Percentiles rank a stretch among this genome's conserved stretches.
Conservation (phyloP, 2,888 invertebrate species). For the Dendrolimus pini region DNA sequence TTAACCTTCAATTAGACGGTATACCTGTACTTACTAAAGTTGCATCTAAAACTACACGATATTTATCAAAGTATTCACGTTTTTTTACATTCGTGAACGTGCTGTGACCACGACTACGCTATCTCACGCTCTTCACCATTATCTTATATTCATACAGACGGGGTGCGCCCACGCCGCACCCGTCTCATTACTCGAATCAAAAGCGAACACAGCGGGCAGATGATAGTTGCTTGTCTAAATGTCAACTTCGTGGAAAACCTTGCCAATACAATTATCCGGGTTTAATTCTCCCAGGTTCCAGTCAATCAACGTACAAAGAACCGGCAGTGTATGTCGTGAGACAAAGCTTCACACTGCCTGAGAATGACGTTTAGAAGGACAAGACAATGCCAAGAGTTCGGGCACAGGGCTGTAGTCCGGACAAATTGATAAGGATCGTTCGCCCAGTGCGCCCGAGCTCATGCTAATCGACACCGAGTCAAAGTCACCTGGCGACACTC, state of each 20-base stretch:
- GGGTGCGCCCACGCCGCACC: conserved; percentile 51
- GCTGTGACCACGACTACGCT: conserved; percentile 44
- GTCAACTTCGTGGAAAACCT: conserved; percentile 59
- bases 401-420: conserved; percentile 36
- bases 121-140: conserved; percentile 65
- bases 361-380: conserved; percentile 49
- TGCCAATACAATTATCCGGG: conserved; percentile 57
- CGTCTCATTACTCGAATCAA: conserved; percentile 64
- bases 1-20: no score
- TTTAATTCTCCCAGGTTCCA: conserved; percentile 45
- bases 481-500: conserved; percentile 52
- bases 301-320: conserved; percentile 54
- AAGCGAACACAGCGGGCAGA: conserved; percentile 32
- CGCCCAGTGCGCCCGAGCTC: conserved; percentile 34
- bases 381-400: conserved; percentile 54
- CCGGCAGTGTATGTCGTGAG: conserved; percentile 35
- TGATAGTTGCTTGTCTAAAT: conserved; percentile 51
- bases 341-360: conserved; percentile 44
- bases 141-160: conserved; percentile 62
- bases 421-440: conserved; percentile 66
- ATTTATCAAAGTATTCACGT: neutral
- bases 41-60: no score
- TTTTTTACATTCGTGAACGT: neutral
- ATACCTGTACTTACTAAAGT: no score
- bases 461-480: conserved; percentile 58